phyloP scores from a whole-genome alignment of 2,113 vertebrate species.

The Marmota monax region DNA sequence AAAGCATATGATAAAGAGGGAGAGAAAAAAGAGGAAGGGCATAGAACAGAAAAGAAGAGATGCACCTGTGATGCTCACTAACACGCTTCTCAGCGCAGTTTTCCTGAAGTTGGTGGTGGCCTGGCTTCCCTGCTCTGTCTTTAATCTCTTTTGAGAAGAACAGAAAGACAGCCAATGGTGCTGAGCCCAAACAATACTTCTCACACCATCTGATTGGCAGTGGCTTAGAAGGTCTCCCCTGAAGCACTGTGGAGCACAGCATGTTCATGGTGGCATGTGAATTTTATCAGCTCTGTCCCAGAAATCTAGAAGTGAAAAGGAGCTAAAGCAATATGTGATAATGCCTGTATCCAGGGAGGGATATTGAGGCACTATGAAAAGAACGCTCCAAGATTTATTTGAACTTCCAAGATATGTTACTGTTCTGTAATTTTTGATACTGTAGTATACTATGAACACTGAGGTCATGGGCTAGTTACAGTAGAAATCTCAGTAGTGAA shows the following conservation, averaged over 20 bases:
- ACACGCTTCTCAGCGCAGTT: background rate
- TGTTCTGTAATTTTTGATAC: background rate
- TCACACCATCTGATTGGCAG: background rate
- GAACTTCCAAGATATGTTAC: background rate
- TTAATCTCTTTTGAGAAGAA: background rate
- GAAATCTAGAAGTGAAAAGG: background rate
- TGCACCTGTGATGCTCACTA: background rate
- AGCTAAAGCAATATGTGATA: background rate
- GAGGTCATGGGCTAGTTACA: background rate
- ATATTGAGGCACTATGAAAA: background rate
- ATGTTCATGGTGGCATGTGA: background rate
- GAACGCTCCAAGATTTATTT: conserved; percentile 13
- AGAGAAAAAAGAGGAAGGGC: rapidly evolving
- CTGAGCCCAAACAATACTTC: background rate
- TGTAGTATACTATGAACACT: background rate
- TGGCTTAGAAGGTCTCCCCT: background rate
- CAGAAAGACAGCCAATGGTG: background rate
- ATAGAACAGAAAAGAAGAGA: background rate
- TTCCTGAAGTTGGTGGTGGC: background rate
- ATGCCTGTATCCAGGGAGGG: background rate
- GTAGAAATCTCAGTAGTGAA: background rate
- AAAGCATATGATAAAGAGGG: background rate
- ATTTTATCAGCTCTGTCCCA: background rate
- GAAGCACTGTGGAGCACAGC: background rate
- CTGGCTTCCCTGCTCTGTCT: background rate